Evolutionary conservation across 2,797 vertebrate genomes (phyloP).

Genomic region (Todus mexicanus): DNA sequence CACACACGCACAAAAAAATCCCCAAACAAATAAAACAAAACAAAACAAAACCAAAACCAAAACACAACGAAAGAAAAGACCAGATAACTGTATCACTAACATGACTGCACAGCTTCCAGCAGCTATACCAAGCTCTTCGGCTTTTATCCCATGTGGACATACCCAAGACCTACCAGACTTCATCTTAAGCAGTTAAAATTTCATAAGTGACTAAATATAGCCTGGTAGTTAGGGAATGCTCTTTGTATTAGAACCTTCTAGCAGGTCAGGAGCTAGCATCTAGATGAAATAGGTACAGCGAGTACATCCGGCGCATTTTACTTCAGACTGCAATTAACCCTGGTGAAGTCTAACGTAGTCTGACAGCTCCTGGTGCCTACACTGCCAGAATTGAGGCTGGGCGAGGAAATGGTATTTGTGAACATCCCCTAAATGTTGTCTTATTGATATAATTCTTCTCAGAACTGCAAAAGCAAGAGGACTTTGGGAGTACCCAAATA

Average conservation of each 20-base stretch:
- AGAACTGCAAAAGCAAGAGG: not conserved
- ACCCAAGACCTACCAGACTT: not conserved
- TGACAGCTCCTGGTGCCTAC: not conserved
- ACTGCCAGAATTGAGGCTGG: not conserved
- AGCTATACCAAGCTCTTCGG: not conserved
- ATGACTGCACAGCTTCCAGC: not conserved
- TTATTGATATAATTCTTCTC: not conserved
- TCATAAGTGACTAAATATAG: not conserved
- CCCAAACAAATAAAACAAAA: no score
- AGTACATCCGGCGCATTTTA: not conserved
- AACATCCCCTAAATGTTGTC: not conserved
- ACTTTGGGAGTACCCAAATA: not conserved
- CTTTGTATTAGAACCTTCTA: not conserved
- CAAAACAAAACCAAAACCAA: not conserved
- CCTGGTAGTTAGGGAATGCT: not conserved
- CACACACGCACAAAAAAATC: no score
- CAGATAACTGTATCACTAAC: not conserved
- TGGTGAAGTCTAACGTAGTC: not conserved
- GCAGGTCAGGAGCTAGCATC: not conserved
- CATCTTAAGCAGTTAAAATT: not conserved
- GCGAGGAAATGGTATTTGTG: not conserved
- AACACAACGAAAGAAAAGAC: not conserved
- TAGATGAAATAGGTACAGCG: not conserved
- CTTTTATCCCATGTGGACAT: not conserved
- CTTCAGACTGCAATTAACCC: not conserved